Evolutionary conservation across 2,888 invertebrate species (phyloP), one percentile per base, ranked within the genome.

Genomic region (Syrphus vitripennis): DNA sequence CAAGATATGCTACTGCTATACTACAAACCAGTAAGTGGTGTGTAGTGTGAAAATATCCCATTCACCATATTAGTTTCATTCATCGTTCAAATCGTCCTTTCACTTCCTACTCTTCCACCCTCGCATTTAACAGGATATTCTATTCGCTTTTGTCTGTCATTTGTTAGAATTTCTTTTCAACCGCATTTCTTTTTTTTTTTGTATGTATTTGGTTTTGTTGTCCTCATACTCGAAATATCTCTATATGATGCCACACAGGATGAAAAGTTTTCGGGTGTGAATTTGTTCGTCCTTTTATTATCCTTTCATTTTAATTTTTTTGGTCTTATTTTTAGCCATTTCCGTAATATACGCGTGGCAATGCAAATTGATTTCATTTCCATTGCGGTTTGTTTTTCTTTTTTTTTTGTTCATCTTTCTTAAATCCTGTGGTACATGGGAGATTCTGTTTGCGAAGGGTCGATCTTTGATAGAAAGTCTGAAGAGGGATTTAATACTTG

Each of bases 351-450:
- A 63, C 45, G 61, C 72, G 79, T 84, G 83, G 75, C 80, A 84
- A 84, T 86, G 86, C 77, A 82, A 86, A 86, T 86, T 81, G 78
- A 82, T 74, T 86, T 74, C 77, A 77, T 69, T 86, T 81, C 61
- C 72, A 81, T 57, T 84, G 84, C 59, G 84, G 76, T 77, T 81
- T 53, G 82, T 67, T 37, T 48, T 57, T 53, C 37, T 40, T 65
- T 24, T 40, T 61, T 63, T 53, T 53, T n/a, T 3, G 26, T 50
- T 31, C 26, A 53, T 40, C 34, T 67, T 63, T 40, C 42, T 19
- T 48, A 50, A 67, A 45, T 71, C 45, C 57, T 65, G 16, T 61
- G 24, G 34, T 19, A 57, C 19, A 57, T 50, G 16, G 16, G 5
- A 31, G 16, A 55, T 16, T 26, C 3, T 3, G 7, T 5, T 10